Percentiles rank a stretch among this genome's conserved stretches.
phyloP scores from a whole-genome alignment of 2,113 vertebrate species.

The Platichthys stellatus region DNA sequence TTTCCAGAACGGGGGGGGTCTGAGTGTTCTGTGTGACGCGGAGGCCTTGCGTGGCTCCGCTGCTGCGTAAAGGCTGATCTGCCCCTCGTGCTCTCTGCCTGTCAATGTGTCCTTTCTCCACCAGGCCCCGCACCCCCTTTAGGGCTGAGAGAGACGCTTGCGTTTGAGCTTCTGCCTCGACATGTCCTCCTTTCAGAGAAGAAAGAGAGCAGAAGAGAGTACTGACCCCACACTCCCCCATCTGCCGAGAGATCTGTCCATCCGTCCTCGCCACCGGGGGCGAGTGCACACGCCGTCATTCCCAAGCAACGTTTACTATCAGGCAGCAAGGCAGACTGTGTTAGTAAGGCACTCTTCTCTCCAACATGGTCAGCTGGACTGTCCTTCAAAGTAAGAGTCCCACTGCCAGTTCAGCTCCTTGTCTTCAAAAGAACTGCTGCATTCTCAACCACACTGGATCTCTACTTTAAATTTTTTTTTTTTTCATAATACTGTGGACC shows the following conservation, averaged over 20 bases:
- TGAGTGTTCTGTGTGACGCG: conserved; percentile 56
- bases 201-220: conserved; percentile 70
- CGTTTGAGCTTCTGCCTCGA: conserved; percentile 78
- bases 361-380: conserved; percentile 49
- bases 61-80: conserved; percentile 54
- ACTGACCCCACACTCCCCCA: conserved; percentile 59
- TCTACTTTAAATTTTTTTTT: conserved; percentile 19
- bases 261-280: conserved; percentile 33
- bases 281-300: conserved; percentile 51
- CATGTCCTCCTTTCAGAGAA: conserved; percentile 79
- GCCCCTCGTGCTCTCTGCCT: conserved; percentile 36
- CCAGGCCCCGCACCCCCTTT: conserved; percentile 26
- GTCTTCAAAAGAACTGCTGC: conserved; percentile 39
- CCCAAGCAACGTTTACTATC: conserved; percentile 48
- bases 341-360: conserved; percentile 69
- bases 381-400: conserved; percentile 60
- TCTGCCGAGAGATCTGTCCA: conserved; percentile 44
- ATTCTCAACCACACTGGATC: conserved; percentile 46
- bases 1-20: conserved; percentile 52
- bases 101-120: conserved; percentile 43
- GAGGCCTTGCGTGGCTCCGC: conserved; percentile 41
- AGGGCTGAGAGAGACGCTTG: conserved; percentile 81
- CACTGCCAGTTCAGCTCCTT: conserved; percentile 32
- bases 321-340: conserved; percentile 60
- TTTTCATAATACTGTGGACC: conserved; percentile 53